Conservation (phyloP, 2,888 invertebrate species). For the Sclerodermus sp. region DNA sequence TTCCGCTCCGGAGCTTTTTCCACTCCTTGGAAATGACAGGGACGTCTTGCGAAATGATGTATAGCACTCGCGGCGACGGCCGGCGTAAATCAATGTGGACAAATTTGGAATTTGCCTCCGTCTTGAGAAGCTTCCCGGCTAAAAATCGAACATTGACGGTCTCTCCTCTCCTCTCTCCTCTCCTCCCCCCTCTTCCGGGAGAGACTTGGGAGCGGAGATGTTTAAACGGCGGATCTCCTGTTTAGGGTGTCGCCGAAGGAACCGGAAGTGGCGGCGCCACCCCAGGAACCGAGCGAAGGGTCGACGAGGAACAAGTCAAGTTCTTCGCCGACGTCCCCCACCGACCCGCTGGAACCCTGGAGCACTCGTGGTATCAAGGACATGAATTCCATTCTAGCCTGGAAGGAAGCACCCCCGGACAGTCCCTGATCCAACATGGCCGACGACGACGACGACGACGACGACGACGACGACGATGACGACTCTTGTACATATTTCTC, state of each 20-base stretch:
- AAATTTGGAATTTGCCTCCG: too few species aligned
- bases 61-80: slow-evolving; percentile 4
- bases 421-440: slow-evolving; percentile 59
- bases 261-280: slow-evolving; percentile 32
- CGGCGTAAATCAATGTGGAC: slow-evolving; percentile 7
- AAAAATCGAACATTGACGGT: too few species aligned
- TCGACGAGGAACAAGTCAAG: slow-evolving; percentile 32
- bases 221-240: too few species aligned
- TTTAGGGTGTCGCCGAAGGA: slow-evolving; percentile 60
- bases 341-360: slow-evolving; percentile 74
- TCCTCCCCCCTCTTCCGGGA: too few species aligned
- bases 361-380: slow-evolving; percentile 71
- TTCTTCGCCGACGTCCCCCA: slow-evolving; percentile 48
- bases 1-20: too few species aligned
- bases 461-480: too few species aligned
- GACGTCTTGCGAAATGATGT: slow-evolving; percentile 9
- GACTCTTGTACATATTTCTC: too few species aligned
- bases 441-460: too few species aligned
- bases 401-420: slow-evolving; percentile 62
- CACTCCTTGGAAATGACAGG: slow-evolving; percentile 3
- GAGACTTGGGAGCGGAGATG: too few species aligned
- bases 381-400: slow-evolving; percentile 72
- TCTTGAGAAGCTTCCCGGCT: too few species aligned
- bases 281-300: slow-evolving; percentile 47
- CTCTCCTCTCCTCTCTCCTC: too few species aligned